Evolutionary conservation across 1,140 invertebrate species (phyloP).

Genomic region (Drosophila orosa): DNA sequence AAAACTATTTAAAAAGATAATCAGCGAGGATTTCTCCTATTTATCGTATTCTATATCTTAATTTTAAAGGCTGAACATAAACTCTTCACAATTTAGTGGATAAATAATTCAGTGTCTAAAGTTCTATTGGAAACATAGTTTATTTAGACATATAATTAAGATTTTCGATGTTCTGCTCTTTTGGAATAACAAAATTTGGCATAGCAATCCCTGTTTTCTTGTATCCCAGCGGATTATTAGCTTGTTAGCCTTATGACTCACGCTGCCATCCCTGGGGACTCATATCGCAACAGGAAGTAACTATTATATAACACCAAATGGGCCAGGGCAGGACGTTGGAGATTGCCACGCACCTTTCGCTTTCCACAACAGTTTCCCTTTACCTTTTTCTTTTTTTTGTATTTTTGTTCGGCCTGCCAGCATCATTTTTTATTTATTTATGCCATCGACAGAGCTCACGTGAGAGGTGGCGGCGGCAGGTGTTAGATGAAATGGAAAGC

Average conservation of each 20-base stretch:
- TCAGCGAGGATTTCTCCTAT: too few species aligned
- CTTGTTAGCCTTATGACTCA: constrained; percentile 42
- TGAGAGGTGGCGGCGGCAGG: constrained; percentile 16
- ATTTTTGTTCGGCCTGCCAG: constrained; percentile 28
- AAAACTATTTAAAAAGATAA: too few species aligned
- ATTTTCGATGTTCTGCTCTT: background rate
- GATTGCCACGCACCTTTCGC: constrained; percentile 63
- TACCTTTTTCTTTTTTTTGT: constrained; percentile 18
- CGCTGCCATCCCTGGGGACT: constrained; percentile 42
- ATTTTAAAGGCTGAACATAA: too few species aligned
- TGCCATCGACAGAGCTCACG: constrained; percentile 47
- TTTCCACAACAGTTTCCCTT: constrained; percentile 9
- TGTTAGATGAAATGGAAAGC: constrained; percentile 79
- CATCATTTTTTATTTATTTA: constrained; percentile 82
- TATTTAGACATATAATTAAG: too few species aligned
- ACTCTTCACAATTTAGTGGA: background rate
- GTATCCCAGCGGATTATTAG: constrained; percentile 2
- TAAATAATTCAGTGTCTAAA: background rate
- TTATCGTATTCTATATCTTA: too few species aligned
- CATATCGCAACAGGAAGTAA: constrained; percentile 58
- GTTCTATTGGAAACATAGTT: too few species aligned
- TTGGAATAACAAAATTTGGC: background rate
- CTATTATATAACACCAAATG: constrained; percentile 71
- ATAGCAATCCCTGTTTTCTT: background rate
- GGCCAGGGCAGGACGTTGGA: constrained; percentile 42